Evolutionary conservation across 2,888 invertebrate species (phyloP).

Genomic region (Fragum sueziense): DNA sequence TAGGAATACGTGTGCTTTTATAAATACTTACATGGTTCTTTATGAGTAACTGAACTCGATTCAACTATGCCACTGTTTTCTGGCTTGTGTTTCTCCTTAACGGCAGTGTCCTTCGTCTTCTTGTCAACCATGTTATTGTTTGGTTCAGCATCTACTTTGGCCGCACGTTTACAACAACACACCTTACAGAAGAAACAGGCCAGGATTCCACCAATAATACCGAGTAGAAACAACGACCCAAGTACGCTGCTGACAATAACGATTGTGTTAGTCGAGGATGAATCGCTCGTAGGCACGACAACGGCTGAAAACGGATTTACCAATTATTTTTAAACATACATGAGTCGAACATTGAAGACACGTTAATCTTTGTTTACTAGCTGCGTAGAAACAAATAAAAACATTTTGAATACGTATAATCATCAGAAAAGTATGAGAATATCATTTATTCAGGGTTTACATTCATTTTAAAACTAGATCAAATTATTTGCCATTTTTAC

Average conservation of each 20-base stretch:
- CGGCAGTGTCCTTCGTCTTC: neutral
- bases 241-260: conserved; percentile 25
- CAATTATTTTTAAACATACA: no score
- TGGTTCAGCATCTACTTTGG: neutral
- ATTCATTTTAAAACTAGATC: no score
- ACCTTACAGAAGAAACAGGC: conserved; percentile 7
- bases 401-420: no score
- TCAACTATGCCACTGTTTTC: neutral
- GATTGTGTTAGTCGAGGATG: neutral
- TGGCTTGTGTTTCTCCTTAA: neutral
- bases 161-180: neutral
- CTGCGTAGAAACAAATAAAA: no score
- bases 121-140: neutral
- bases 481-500: no score
- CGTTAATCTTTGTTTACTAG: no score
- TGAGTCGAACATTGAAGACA: no score
- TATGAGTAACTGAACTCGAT: neutral
- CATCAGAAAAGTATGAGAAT: no score
- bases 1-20: no score
- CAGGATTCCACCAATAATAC: conserved; percentile 4
- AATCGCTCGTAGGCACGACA: neutral
- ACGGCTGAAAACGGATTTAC: no score
- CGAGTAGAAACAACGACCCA: neutral
- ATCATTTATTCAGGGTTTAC: no score
- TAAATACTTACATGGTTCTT: neutral